phyloP scores from a whole-genome alignment of 1,140 invertebrate genomes.

The Anastrepha ludens region DNA sequence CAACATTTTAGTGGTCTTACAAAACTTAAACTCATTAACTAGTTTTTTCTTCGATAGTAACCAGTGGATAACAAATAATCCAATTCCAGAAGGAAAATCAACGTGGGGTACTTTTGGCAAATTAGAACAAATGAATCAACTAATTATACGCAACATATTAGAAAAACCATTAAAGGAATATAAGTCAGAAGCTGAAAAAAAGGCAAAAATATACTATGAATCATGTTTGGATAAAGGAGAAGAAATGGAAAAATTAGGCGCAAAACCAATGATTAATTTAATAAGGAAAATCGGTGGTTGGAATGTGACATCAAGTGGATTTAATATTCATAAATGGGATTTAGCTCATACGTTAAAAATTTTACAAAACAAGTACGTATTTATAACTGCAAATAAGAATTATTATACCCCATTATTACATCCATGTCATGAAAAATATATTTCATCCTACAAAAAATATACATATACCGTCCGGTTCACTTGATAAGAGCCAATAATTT shows the following conservation, averaged over 20 bases:
- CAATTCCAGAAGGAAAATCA: constrained; percentile 93
- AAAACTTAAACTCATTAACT: neutral
- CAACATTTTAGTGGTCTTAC: neutral
- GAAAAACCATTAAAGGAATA: constrained; percentile 80
- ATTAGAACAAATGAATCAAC: constrained; percentile 92
- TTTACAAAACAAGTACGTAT: constrained; percentile 82
- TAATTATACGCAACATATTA: constrained; percentile 92
- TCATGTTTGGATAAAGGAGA: constrained; percentile 96
- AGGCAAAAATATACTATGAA: constrained; percentile 92
- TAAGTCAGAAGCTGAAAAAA: constrained; percentile 87
- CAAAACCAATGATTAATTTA: constrained; percentile 86
- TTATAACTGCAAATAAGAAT: too few relatives aligned
- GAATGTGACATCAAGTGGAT: constrained; percentile 80
- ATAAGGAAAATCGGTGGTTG: constrained; percentile 85
- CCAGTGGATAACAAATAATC: constrained; percentile 93
- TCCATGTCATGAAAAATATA: too few relatives aligned
- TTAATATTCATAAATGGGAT: constrained; percentile 81
- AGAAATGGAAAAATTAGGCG: constrained; percentile 88
- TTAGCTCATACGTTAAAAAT: constrained; percentile 86
- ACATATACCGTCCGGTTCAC: too few relatives aligned
- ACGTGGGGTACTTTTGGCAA: constrained; percentile 97
- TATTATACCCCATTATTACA: too few relatives aligned
- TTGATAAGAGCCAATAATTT: too few relatives aligned
- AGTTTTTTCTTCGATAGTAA: constrained; percentile 75
- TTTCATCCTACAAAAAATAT: too few relatives aligned